A percentile compares a stretch with the other conserved stretches of the same genome.
Conservation (phyloP, 37 sponge, comb jelly and placozoan species). For the Chondrilla cf. caribensis region DNA sequence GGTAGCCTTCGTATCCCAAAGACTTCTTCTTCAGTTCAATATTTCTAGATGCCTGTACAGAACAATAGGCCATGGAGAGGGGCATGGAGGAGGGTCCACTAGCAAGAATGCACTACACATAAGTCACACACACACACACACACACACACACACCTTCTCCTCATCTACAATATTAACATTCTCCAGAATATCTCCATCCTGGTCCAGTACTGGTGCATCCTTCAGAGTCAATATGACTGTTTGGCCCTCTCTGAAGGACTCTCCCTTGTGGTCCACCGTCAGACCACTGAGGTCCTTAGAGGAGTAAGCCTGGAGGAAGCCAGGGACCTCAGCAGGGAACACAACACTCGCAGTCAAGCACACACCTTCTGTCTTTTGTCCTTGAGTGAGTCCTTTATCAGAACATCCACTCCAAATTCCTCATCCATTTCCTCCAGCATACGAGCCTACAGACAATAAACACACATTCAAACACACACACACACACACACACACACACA, state of each 20-base stretch:
- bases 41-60: slow-evolving; percentile 40
- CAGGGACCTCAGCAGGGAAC: too few species aligned
- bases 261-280: slow-evolving; percentile 43
- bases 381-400: slow-evolving; percentile 41
- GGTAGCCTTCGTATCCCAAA: slow-evolving; percentile 75
- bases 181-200: slow-evolving; percentile 68
- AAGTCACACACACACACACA: neutral
- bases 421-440: slow-evolving; percentile 86
- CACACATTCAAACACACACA: too few species aligned
- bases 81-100: neutral
- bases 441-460: slow-evolving; percentile 49
- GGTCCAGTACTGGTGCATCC: slow-evolving; percentile 71
- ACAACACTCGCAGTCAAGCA: too few species aligned
- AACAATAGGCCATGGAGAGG: neutral
- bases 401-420: slow-evolving; percentile 80
- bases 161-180: slow-evolving; percentile 84
- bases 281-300: slow-evolving; percentile 31
- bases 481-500: too few species aligned
- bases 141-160: slow-evolving; percentile 69
- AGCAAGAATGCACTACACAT: too few species aligned
- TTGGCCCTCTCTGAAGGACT: slow-evolving; percentile 21
- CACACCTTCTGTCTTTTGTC: slow-evolving; percentile 17
- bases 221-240: slow-evolving; percentile 42
- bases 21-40: slow-evolving; percentile 64
- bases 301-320: neutral